Evolutionary conservation across 1,140 invertebrate species (phyloP), one percentile per base, ranked within the genome.

Genomic region (Druon quercuslanigerum): DNA sequence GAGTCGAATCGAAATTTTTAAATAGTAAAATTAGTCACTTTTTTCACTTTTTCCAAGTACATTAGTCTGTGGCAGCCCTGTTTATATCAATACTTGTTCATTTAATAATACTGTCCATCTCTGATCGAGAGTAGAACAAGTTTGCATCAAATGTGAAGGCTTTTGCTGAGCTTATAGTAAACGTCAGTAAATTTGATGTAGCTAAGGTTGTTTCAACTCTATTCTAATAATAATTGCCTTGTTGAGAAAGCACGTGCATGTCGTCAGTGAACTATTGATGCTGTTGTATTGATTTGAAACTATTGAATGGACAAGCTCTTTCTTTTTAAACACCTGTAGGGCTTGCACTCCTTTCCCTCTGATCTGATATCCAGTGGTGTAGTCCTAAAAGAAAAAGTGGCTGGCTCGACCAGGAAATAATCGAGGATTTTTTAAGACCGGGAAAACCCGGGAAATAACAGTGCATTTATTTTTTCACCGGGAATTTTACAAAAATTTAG

Each of bases 311-410:
- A 25, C n/a, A 54, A 54, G 52, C 33, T 66, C 4, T n/a, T 40
- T 66, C n/a, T n/a, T 57, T 66, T 66, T 60, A 19, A 12, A 66
- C 16, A 60, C 72, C 73, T 73, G 60, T 9, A 11, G 33, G 72
- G 14, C 51, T 72, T 70, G 71, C 46, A 54, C 73, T 11, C 40
- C 40, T 73, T 57, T 70, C 70, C 25, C 14, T 51, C 52, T 70
- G 25, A 19, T 11, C 50, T 73, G 50, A 52, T 7, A 66, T 66
- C 60, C 40, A 66, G 25, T 33, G 25, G 25, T 33, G 25, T 33
- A 33, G 25, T 33, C 25, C 25, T 5, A 33, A 33, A 33, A 33
- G 25, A 33, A 33, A 33, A 33, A 33, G 25, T 33, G 25, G 25
- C 25, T 4, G 20, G 1, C 20, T 25, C 1, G 20, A 25, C 20